Percentiles rank a stretch among this genome's conserved stretches.
These are phyloP conservation scores for Todiramphus chloris DNA, from an alignment of 2,113 vertebrate species.

Conservation along the genomic window DNA sequence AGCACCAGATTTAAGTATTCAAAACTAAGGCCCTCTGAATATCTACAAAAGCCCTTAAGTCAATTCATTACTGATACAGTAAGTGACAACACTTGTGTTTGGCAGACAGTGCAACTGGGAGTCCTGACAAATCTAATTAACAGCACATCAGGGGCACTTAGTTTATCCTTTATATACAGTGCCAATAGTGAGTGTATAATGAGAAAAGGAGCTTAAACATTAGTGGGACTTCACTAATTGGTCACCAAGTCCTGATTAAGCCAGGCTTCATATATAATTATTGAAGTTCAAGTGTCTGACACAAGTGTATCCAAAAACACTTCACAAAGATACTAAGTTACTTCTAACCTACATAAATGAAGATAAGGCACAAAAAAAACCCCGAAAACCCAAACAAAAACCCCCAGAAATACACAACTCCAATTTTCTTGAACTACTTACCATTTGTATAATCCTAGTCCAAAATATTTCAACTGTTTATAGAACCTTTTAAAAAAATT, in stretches of 20 bases:
- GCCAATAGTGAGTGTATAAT: constrained; percentile 45
- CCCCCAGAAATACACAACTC: not conserved
- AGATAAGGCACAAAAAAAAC: not conserved
- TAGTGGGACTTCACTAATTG: constrained; percentile 57
- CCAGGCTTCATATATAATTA: constrained; percentile 28
- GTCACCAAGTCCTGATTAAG: constrained; percentile 47
- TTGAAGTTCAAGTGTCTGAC: not conserved
- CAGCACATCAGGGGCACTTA: constrained; percentile 63
- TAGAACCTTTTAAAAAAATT: not conserved
- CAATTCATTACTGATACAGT: constrained; percentile 69
- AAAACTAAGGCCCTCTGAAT: constrained; percentile 33
- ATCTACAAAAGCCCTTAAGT: constrained; percentile 67
- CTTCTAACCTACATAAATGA: not conserved
- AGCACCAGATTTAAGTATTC: constrained; percentile 18
- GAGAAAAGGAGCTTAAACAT: constrained; percentile 61
- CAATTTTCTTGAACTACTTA: not conserved
- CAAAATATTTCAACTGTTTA: not conserved
- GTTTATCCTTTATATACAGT: constrained; percentile 49
- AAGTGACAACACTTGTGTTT: constrained; percentile 71
- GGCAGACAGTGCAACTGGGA: constrained; percentile 64
- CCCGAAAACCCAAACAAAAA: not conserved
- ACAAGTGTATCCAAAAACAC: not conserved
- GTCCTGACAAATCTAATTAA: constrained; percentile 74
- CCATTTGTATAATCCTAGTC: not conserved
- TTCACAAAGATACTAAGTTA: not conserved